A percentile compares a stretch with the other conserved stretches of the same genome.
phyloP scores from a whole-genome alignment of 2,113 vertebrate species.

The Gavialis gangeticus region DNA sequence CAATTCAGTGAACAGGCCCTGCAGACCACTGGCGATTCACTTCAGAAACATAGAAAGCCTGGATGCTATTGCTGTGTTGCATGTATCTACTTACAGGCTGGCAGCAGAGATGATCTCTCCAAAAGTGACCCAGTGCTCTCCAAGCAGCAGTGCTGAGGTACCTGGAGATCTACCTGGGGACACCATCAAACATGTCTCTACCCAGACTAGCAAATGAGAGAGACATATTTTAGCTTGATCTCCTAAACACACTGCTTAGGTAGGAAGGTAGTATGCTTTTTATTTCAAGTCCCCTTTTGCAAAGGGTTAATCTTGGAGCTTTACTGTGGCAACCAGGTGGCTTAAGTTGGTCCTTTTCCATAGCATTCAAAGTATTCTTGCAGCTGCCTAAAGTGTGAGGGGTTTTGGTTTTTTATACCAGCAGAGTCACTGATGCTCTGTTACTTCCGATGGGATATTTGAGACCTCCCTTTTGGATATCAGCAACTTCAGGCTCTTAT shows the following conservation, averaged over 20 bases:
- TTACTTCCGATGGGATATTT: too few species aligned
- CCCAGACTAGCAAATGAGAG: rapidly evolving
- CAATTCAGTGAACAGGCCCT: rapidly evolving
- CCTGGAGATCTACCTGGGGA: too few species aligned
- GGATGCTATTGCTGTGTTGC: rapidly evolving
- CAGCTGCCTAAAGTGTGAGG: rapidly evolving
- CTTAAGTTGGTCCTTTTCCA: rapidly evolving
- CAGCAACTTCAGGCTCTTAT: too few species aligned
- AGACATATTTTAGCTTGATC: too few species aligned
- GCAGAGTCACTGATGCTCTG: too few species aligned
- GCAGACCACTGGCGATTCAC: background rate
- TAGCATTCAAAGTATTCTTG: too few species aligned
- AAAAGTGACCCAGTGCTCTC: background rate
- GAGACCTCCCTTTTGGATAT: too few species aligned
- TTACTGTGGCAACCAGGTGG: rapidly evolving
- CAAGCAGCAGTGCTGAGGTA: too few species aligned
- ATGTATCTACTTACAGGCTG: too few species aligned
- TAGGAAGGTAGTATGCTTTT: rapidly evolving
- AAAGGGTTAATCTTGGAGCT: background rate
- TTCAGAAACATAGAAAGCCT: too few species aligned
- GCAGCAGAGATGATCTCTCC: background rate
- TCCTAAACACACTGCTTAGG: rapidly evolving
- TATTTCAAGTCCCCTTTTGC: background rate
- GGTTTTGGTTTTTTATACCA: too few species aligned
- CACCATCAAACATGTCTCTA: background rate